Percentiles rank a stretch among this genome's conserved stretches.
Conservation (phyloP, 2,888 invertebrate genomes). For the Branchipolynoe longqiensis region DNA sequence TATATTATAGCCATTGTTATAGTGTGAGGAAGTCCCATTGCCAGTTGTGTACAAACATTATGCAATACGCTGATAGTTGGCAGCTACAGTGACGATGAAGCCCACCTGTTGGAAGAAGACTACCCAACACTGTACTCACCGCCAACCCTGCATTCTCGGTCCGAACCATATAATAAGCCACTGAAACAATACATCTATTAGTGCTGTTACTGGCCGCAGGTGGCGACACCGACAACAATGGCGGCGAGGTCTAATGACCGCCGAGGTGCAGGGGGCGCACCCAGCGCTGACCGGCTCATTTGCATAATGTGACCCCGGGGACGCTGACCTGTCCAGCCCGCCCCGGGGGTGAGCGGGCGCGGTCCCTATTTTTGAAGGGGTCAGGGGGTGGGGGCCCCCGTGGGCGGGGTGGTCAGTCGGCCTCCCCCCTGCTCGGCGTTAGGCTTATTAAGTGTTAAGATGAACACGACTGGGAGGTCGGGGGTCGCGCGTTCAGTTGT, state of each 20-base stretch:
- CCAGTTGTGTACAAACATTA: too few relatives aligned
- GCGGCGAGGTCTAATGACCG: constrained; percentile 19
- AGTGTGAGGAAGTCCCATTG: too few relatives aligned
- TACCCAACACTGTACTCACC: too few relatives aligned
- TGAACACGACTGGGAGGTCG: constrained; percentile 21
- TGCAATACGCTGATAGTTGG: too few relatives aligned
- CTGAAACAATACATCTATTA: constrained; percentile 54
- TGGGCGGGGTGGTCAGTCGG: constrained; percentile 15
- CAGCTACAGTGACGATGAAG: too few relatives aligned
- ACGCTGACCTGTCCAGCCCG: constrained; percentile 28
- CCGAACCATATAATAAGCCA: constrained; percentile 53
- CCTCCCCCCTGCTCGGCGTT: neutral
- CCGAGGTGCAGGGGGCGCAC: neutral
- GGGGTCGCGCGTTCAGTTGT: constrained; percentile 35
- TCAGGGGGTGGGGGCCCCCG: constrained; percentile 12
- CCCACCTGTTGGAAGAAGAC: too few relatives aligned
- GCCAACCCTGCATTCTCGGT: neutral
- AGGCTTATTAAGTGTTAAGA: constrained; percentile 54
- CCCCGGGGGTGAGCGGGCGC: constrained; percentile 32
- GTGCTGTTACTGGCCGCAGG: neutral
- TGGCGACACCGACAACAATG: constrained; percentile 51
- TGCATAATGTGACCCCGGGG: constrained; percentile 44
- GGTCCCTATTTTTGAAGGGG: constrained; percentile 44
- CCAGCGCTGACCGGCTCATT: constrained; percentile 23
- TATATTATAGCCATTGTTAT: too few relatives aligned